Percentiles rank a stretch among this genome's conserved stretches.
Evolutionary conservation across 2,113 vertebrate genomes (phyloP).

Genomic region (Corythornis cristatus): DNA sequence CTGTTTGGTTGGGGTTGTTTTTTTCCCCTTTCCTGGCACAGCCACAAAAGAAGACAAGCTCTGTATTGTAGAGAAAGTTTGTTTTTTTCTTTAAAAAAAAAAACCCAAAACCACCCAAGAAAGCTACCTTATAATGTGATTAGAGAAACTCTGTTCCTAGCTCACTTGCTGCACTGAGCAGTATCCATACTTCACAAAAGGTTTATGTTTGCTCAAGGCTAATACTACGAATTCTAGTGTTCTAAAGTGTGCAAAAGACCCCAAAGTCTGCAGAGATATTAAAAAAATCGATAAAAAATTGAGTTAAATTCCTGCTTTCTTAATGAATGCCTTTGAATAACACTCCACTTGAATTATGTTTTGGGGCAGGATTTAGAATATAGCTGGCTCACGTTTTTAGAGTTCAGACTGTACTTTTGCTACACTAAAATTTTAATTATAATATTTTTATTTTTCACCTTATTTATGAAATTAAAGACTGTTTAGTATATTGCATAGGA

Average conservation of each 20-base stretch:
- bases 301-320: neutral
- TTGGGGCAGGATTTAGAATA: neutral
- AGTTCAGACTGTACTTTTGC: neutral
- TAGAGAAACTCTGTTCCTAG: neutral
- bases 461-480: neutral
- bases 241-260: neutral
- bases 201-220: neutral
- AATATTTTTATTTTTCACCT: neutral
- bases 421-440: neutral
- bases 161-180: neutral
- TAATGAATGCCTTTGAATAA: neutral
- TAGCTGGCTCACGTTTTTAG: neutral
- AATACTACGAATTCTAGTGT: neutral
- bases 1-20: neutral
- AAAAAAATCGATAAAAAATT: neutral
- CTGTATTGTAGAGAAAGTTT: neutral
- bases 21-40: neutral
- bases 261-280: neutral
- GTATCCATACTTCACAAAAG: neutral
- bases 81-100: neutral
- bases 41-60: neutral
- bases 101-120: neutral
- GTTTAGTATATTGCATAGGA: neutral
- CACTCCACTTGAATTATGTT: neutral
- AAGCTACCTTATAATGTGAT: neutral